Percentiles rank a stretch among this genome's conserved stretches.
Conservation (phyloP, 2,888 invertebrate species). For the Netelia fuscicornis region DNA sequence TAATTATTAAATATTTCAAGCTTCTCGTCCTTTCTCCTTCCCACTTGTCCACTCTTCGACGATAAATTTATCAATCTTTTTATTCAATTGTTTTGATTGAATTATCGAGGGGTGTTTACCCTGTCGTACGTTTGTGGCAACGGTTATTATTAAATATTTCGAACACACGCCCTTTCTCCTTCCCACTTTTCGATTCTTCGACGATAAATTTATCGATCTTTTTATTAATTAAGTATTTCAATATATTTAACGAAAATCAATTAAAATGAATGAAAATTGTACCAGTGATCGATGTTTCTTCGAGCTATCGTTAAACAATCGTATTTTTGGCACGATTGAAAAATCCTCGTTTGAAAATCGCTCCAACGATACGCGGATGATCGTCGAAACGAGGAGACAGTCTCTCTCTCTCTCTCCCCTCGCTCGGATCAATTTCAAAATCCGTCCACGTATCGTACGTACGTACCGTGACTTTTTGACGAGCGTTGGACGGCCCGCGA, state of each 20-base stretch:
- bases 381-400: neutral
- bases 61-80: neutral
- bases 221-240: neutral
- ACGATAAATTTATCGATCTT: neutral
- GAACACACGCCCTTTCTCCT: too few species aligned
- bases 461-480: slow-evolving; percentile 55
- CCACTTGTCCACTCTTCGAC: neutral
- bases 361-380: neutral
- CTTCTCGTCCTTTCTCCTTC: too few species aligned
- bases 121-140: too few species aligned
- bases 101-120: too few species aligned
- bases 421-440: slow-evolving; percentile 38
- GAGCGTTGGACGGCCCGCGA: slow-evolving; percentile 37
- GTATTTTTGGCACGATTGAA: too few species aligned
- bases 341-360: neutral
- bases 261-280: too few species aligned
- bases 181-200: neutral
- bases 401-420: neutral
- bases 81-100: neutral
- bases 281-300: too few species aligned
- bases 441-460: slow-evolving; percentile 43
- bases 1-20: too few species aligned
- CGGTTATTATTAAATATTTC: too few species aligned
- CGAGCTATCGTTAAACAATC: too few species aligned
- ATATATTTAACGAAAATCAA: too few species aligned